Base-by-base conservation (phyloP, 2,113 vertebrate species). In the Phaethornis superciliosus region DNA sequence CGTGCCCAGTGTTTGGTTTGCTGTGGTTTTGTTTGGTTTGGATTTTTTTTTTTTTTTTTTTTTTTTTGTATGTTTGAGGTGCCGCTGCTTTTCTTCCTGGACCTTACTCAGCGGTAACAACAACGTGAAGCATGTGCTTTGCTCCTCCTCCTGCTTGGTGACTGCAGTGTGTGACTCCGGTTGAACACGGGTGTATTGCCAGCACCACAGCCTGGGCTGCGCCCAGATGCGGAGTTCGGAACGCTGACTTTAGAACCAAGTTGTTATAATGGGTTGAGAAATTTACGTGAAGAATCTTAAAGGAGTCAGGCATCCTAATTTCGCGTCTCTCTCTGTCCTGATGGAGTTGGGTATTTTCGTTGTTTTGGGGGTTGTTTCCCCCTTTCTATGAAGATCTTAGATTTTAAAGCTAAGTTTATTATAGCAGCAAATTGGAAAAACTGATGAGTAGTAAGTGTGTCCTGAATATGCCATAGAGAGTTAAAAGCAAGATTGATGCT, bases 81-180 rank as follows among this genome's bases (percentile, higher is more conserved):
- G 46, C 46, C 9, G 7, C 9, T 47, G 19, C 46, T 47, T 47
- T 47, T 21, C 40, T 42, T 27, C 32, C 26, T 81, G 83, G 72
- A 27, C 64, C 80, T 93, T 44, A 18, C 51, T 77, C 51, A 3
- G 83, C 83, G 47, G 32, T 91, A 87, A 88, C 89, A 96, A 93
- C 69, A 93, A 46, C 4, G 64, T 18, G 15, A 14, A 65, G 76
- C 71, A 27, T 78, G 83, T 87, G 67, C 81, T 81, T 75, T 33
- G 84, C 84, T 92, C 69, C 81, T 88, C 32, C 44, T 88, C 28
- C 44, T 23, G 0, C 46, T 47, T 4, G 32, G 28, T 19, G 83
- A 5, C 55, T 59, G 90, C 75, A 16, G 80, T 64, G 0, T 42
- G 59, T 30, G 79, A 18, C 71, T 18, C 32, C 33, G 76, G 33